Evolutionary conservation across 2,888 invertebrate species (phyloP), one percentile per base, ranked within the genome.

Genomic region (Zygothrica quintamaculata): DNA sequence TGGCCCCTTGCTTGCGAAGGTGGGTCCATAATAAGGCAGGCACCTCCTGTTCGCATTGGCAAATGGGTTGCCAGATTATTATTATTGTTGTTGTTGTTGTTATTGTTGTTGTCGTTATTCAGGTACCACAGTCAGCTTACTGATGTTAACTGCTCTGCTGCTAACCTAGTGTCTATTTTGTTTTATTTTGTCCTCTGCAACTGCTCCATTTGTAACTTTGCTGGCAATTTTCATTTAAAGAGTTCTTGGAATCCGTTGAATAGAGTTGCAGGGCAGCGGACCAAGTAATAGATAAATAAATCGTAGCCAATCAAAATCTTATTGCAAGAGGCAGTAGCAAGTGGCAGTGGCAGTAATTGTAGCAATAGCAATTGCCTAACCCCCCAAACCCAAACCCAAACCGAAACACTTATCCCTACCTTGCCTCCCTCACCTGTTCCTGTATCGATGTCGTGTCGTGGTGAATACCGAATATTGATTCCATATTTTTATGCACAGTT

Each of bases 391-490:
- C n/a, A n/a, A n/a, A n/a, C n/a, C n/a, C n/a, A n/a, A n/a, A n/a
- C n/a, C n/a, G n/a, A n/a, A n/a, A n/a, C n/a, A n/a, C n/a, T 18
- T 33, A 3, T 6, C 2, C 22, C 15, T 7, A 25, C 8, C 43
- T 4, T 26, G 8, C 26, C 12, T 7, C 13, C n/a, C 9, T 18
- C 22, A 29, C 36, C 11, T 37, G 18, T 18, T 18, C 11, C 47
- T 36, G 42, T 58, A 64, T 43, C 55, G 65, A 56, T 65, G 66
- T 42, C 57, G 39, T 18, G 33, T 48, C 47, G 66, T 72, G 62
- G 67, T 64, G 53, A 65, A 70, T 65, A 59, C 29, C 57, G 33
- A 59, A 51, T 66, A 66, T 65, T 57, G 70, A 65, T 71, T 65
- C 50, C 39, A 65, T 55, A 50, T 47, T 53, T n/a, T 33, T 53